Percentiles rank a stretch among this genome's conserved stretches.
Conservation (phyloP, 2,113 vertebrate genomes). For the Picathartes gymnocephalus region DNA sequence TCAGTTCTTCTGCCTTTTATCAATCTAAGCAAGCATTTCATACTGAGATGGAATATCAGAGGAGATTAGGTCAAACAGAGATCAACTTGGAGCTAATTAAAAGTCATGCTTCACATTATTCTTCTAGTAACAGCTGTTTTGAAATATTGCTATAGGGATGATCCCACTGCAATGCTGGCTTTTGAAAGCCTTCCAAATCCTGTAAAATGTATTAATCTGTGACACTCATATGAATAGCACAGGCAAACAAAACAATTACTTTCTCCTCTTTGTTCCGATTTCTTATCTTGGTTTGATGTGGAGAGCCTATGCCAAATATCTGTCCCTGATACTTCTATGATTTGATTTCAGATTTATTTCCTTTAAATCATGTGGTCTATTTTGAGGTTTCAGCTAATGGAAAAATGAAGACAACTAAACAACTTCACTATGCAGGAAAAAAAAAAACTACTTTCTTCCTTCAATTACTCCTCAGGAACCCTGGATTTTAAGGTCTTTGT, state of each 20-base stretch:
- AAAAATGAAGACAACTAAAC: not conserved
- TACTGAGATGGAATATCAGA: not conserved
- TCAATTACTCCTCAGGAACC: not conserved
- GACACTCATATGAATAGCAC: not conserved
- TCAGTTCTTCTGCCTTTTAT: not conserved
- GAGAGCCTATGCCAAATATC: not conserved
- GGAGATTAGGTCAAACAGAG: not conserved
- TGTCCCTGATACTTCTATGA: not conserved
- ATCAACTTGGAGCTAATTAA: constrained; percentile 34
- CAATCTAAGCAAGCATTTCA: constrained; percentile 12
- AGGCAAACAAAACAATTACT: constrained; percentile 28
- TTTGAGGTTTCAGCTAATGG: not conserved
- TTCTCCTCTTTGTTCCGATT: constrained; percentile 15
- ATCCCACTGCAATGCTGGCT: constrained; percentile 5
- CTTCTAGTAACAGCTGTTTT: constrained; percentile 38
- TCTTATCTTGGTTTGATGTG: not conserved
- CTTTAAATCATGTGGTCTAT: not conserved
- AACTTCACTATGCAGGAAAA: not conserved
- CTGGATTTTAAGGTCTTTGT: not conserved
- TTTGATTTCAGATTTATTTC: not conserved
- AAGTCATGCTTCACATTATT: not conserved
- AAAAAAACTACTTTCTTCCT: not conserved
- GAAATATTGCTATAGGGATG: constrained; percentile 45
- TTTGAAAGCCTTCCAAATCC: constrained; percentile 51
- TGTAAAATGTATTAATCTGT: constrained; percentile 36